Base-by-base conservation (phyloP, 1,140 invertebrate species). In the Cotesia vestalis region DNA sequence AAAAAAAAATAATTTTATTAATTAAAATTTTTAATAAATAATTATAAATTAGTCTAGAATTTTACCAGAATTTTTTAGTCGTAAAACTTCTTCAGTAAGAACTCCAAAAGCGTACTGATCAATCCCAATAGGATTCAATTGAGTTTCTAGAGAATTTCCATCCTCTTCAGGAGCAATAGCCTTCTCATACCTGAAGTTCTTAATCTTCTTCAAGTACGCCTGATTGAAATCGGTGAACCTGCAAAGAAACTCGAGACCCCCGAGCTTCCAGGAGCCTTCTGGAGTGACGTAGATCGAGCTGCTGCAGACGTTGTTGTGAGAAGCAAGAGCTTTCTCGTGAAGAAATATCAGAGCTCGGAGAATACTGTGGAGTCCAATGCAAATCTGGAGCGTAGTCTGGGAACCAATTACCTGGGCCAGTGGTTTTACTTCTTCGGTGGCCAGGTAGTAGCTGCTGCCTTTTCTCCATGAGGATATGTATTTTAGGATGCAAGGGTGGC, bases 21-120 rank as follows among this genome's bases (percentile, higher is more conserved):
- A 2, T 17, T 35, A 8, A 4, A 17, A 46, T 9, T 53, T 34
- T 20, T 8, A 66, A 34, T 66, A 52, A 17, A 9, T 46, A 6
- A 8, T 6, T 0, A 46, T 2, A 5, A 46, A 6, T 6, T 6
- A 9, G 40, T 6, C 2, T 8, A 8, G 11, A 46, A 11, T 11
- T 36, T 68, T 68, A 75, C 91, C 91, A 81, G 89, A 86, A 76
- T 88, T 88, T 75, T 89, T 89, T 14, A 86, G 81, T 78, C 89
- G 89, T 46, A 95, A 87, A 51, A 95, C 88, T 81, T 93, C 90
- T 79, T 93, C 91, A 12, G 91, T 92, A 51, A 96, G 85, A n/a
- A 91, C 88, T 46, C 92, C 93, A 90, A 95, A 95, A 4, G 91
- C 92, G 87, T 91, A 96, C 75, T 92, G 89, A 87, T 97, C 95